Percentiles rank a stretch among this genome's conserved stretches.
These are phyloP conservation scores for Apodemia zela DNA, from an alignment of 2,888 invertebrate genomes.

Conservation along the genomic window DNA sequence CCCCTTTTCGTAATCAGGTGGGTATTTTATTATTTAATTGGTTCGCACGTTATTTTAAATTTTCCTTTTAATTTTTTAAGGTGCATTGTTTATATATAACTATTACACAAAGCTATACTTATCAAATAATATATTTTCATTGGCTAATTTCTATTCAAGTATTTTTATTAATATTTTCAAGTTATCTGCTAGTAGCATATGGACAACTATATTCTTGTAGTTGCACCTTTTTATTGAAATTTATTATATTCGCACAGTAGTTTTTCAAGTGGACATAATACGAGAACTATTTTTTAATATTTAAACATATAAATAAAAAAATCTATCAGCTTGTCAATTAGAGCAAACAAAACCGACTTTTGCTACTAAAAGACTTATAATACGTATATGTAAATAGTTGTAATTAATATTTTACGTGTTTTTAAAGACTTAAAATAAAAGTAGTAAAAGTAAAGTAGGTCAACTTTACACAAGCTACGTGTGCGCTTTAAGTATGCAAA, in stretches of 20 bases:
- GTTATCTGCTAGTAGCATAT: not conserved
- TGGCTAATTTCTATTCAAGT: constrained; percentile 10
- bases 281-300: not conserved
- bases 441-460: no score
- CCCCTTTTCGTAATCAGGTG: constrained; percentile 3
- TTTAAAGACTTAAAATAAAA: no score
- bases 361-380: not conserved
- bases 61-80: not conserved
- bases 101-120: constrained; percentile 10
- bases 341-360: not conserved
- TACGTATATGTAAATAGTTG: not conserved
- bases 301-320: not conserved
- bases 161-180: constrained; percentile 9
- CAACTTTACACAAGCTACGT: no score
- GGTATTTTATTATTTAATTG: constrained; percentile 15
- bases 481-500: no score
- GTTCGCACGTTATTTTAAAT: not conserved
- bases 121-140: not conserved
- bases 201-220: constrained; percentile 5
- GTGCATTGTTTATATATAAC: constrained; percentile 15
- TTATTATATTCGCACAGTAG: constrained; percentile 6
- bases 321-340: not conserved
- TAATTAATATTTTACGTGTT: not conserved
- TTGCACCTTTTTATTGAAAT: not conserved
- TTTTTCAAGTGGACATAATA: not conserved